Evolutionary conservation across 2,888 invertebrate species (phyloP), one percentile per base, ranked within the genome.

Genomic region (Camptogramma bilineatum): DNA sequence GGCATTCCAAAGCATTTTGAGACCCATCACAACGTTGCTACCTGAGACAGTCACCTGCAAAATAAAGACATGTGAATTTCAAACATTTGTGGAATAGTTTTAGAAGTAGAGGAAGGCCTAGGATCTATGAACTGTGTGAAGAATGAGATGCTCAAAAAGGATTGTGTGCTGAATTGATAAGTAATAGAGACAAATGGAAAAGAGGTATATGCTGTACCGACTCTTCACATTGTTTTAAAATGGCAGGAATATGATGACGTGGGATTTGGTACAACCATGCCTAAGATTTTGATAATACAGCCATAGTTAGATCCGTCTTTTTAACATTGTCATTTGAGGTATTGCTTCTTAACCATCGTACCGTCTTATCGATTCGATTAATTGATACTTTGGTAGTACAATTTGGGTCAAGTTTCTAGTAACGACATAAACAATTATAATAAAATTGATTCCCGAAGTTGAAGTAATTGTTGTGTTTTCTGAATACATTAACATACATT

Each of bases 1-100:
- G 53, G 53, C 65, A 66, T 66, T 64, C 63, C 56, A 53, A 44
- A 17, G 64, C 62, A 52, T 68, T 69, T 52, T 56, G 55, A 62
- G 62, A 62, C 56, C 54, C 24, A 46, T 39, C 13, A 42, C 16
- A 34, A 19, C 55, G 52, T 60, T 52, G 24, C 16, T 31, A 47
- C 24, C 5, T 24, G 13, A 17, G 34, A 48, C 47, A 56, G 31
- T 34, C 50, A 46, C 19, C 17, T 24, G 13, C 18, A 17, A 55
- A 19, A 44, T 54, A 39, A 46, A 44, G 54, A 44, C 24, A 16
- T 44, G 24, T 46, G 44, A 46, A 28, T 28, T 24, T 44, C 21
- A 16, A 8, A 39, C 4, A 10, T 2, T 13, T 13, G 13, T 39
- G 34, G 10, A 13, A 39, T 34, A 13, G 34, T 34, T 34, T 13